Percentiles rank a stretch among this genome's conserved stretches.
phyloP scores from a whole-genome alignment of 2,113 vertebrate species.

The Hyaena hyaena region DNA sequence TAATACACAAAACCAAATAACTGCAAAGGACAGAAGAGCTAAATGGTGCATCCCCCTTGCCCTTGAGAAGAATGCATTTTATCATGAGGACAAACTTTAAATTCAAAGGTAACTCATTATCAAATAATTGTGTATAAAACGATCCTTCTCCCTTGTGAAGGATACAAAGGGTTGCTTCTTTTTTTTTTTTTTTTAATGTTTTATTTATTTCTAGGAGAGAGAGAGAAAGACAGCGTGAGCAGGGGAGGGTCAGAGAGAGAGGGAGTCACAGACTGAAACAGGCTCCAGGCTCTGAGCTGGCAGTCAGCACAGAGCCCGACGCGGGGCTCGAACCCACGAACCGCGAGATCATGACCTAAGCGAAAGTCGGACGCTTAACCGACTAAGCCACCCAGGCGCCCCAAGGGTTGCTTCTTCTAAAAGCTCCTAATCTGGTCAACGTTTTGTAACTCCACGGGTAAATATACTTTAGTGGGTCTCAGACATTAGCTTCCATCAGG shows the following conservation, averaged over 20 bases:
- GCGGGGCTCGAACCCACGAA: no score
- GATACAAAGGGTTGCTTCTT: not conserved
- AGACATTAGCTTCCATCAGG: not conserved
- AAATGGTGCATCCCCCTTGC: not conserved
- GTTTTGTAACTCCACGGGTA: not conserved
- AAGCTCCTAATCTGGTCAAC: not conserved
- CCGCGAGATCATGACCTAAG: no score
- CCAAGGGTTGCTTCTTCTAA: not conserved
- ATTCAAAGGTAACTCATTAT: slow-evolving; percentile 4
- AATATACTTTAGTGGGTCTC: not conserved
- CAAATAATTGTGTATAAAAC: not conserved
- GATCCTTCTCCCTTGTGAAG: not conserved
- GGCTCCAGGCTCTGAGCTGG: no score
- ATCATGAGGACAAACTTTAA: not conserved
- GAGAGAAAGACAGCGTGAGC: no score
- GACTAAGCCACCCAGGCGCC: no score
- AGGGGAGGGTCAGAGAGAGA: no score
- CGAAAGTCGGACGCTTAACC: no score
- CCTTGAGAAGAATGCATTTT: not conserved
- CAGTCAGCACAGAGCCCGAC: no score
- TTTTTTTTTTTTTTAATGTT: no score
- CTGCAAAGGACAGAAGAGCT: not conserved
- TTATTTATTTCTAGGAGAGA: no score
- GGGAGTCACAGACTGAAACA: no score
- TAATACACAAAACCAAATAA: not conserved